Evolutionary conservation across 2,113 vertebrate genomes (phyloP).

Genomic region (Pelvicachromis taeniatus): DNA sequence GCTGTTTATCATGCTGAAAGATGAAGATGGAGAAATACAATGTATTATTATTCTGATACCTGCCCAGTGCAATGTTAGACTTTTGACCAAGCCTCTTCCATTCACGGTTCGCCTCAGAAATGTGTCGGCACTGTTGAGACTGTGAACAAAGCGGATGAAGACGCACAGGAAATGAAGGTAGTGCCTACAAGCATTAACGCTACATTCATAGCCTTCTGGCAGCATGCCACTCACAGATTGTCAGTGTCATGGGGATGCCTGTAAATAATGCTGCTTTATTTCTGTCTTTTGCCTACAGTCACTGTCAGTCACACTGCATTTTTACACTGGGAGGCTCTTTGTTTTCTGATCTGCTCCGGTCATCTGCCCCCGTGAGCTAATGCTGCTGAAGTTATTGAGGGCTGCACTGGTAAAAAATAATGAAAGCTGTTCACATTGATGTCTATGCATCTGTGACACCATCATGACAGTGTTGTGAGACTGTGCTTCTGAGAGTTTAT

Average conservation of each 20-base stretch:
- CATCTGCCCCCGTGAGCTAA: slow-evolving; percentile 26
- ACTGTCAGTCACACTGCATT: slow-evolving; percentile 16
- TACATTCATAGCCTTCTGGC: not conserved
- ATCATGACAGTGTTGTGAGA: not conserved
- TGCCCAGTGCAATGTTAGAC: not conserved
- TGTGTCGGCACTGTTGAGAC: not conserved
- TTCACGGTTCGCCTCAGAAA: not conserved
- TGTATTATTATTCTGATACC: not conserved
- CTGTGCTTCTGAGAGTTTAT: not conserved
- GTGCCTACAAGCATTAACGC: not conserved
- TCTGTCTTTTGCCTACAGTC: slow-evolving; percentile 2
- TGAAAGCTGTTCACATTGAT: not conserved
- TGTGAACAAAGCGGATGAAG: not conserved
- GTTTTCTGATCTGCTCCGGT: slow-evolving; percentile 4
- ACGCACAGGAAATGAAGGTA: not conserved
- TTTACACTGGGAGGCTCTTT: slow-evolving; percentile 4
- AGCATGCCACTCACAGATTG: not conserved
- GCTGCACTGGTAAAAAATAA: not conserved
- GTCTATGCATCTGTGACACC: not conserved
- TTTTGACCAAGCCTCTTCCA: not conserved
- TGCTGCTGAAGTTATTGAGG: not conserved
- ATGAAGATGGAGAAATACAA: not conserved
- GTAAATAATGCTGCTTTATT: slow-evolving; percentile 26
- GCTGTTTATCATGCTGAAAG: not conserved
- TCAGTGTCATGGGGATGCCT: not conserved